phyloP scores from a whole-genome alignment of 2,113 vertebrate genomes.

The Coreoperca whiteheadi region DNA sequence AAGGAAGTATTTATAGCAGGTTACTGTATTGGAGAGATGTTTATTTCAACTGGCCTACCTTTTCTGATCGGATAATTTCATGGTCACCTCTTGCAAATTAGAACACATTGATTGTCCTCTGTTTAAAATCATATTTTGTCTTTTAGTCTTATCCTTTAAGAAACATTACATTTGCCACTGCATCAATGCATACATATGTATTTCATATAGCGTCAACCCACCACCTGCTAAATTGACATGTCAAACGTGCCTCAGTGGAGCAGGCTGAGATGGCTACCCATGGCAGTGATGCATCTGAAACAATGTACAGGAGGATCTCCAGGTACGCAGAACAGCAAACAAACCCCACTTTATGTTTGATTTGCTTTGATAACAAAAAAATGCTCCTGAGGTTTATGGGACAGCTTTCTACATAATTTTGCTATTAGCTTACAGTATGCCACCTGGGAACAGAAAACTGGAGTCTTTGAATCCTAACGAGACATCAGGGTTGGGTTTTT shows the following conservation, averaged over 20 bases:
- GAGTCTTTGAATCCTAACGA: conserved; percentile 67
- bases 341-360: conserved; percentile 33
- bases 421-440: conserved; percentile 43
- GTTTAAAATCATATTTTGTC: neutral
- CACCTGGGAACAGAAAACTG: conserved; percentile 51
- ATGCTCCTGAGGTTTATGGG: conserved; percentile 55
- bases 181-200: neutral
- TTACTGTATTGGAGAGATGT: neutral
- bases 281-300: conserved; percentile 42
- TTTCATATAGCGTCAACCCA: neutral
- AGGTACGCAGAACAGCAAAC: conserved; percentile 43
- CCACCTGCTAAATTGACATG: conserved; percentile 56
- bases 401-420: conserved; percentile 65
- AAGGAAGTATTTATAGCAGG: neutral
- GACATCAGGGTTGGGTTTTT: conserved; percentile 33
- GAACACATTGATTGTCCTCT: neutral
- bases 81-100: neutral
- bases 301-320: conserved; percentile 49
- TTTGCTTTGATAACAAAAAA: conserved; percentile 59
- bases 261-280: conserved; percentile 36
- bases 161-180: neutral
- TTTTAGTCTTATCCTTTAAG: neutral
- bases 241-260: conserved; percentile 47
- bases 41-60: too few species aligned
- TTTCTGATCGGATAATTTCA: too few species aligned